Evolutionary conservation across 1,140 invertebrate species (phyloP).

Genomic region (Danaus plexippus): DNA sequence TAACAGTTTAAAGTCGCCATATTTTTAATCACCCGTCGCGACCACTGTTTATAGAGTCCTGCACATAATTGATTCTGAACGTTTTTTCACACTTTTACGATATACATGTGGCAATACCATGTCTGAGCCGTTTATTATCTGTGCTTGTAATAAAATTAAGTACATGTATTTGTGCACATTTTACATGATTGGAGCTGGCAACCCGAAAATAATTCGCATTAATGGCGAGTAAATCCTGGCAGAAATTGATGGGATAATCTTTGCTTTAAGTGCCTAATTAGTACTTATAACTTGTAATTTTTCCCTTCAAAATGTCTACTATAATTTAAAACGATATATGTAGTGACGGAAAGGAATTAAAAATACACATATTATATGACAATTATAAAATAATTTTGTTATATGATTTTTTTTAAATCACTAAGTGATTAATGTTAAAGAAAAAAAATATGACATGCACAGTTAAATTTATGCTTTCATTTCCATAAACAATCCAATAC

Average conservation of each 20-base stretch:
- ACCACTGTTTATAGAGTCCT: conserved; percentile 34
- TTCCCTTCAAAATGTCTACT: too few species aligned
- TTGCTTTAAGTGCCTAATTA: conserved; percentile 14
- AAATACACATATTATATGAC: too few species aligned
- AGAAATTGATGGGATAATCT: conserved; percentile 17
- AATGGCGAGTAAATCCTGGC: conserved; percentile 19
- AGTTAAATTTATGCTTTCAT: too few species aligned
- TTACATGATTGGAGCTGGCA: conserved; percentile 24
- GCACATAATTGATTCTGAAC: conserved; percentile 40
- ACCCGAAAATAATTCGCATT: conserved; percentile 22
- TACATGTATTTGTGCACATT: conserved; percentile 14
- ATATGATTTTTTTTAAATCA: too few species aligned
- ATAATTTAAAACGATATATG: too few species aligned
- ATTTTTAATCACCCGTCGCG: conserved; percentile 49
- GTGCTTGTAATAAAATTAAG: conserved; percentile 20
- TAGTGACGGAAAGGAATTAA: too few species aligned
- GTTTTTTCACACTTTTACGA: conserved; percentile 31
- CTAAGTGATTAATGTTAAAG: too few species aligned
- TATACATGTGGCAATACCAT: conserved; percentile 4
- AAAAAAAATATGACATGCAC: too few species aligned
- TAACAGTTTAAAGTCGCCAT: conserved; percentile 52
- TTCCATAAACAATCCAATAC: too few species aligned
- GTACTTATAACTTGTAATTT: conserved; percentile 2
- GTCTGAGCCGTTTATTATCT: conserved; percentile 18
- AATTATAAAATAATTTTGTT: too few species aligned